Percentiles rank a stretch among this genome's conserved stretches.
phyloP scores from a whole-genome alignment of 1,140 invertebrate genomes.

The Gonatopus flavifemur region DNA sequence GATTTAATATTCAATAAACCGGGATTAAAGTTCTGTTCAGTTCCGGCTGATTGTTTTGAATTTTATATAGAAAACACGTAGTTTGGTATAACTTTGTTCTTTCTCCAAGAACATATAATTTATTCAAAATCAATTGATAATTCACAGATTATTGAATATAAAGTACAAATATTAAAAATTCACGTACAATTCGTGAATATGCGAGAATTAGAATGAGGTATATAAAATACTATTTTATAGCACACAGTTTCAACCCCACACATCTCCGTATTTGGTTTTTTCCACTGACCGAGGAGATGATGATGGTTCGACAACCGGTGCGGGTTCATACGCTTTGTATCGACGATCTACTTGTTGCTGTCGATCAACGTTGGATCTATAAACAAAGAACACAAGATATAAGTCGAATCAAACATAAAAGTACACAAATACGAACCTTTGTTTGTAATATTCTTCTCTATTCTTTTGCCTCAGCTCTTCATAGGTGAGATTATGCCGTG shows the following conservation, averaged over 20 bases:
- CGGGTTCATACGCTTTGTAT: background rate
- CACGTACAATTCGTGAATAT: background rate
- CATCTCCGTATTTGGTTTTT: slow-evolving; percentile 16
- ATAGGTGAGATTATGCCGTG: background rate
- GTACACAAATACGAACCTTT: too few relatives aligned
- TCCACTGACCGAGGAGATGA: background rate
- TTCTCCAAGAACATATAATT: background rate
- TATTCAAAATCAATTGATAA: background rate
- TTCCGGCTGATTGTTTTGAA: too few relatives aligned
- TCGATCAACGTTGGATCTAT: too few relatives aligned
- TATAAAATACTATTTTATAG: too few relatives aligned
- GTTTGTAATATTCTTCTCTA: slow-evolving; percentile 9
- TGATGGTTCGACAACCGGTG: background rate
- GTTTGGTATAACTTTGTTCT: too few relatives aligned
- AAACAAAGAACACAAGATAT: too few relatives aligned
- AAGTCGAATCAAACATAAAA: too few relatives aligned
- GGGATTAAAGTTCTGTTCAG: too few relatives aligned
- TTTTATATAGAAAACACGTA: too few relatives aligned
- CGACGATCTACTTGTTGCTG: too few relatives aligned
- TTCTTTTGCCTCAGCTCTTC: slow-evolving; percentile 12
- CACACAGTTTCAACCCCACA: slow-evolving; percentile 12
- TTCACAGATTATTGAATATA: background rate
- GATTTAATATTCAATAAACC: too few relatives aligned
- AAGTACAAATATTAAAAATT: slow-evolving; percentile 7
- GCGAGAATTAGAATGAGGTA: too few relatives aligned